Evolutionary conservation across 2,797 vertebrate genomes (phyloP).

Genomic region (Halcyon smyrnensis): DNA sequence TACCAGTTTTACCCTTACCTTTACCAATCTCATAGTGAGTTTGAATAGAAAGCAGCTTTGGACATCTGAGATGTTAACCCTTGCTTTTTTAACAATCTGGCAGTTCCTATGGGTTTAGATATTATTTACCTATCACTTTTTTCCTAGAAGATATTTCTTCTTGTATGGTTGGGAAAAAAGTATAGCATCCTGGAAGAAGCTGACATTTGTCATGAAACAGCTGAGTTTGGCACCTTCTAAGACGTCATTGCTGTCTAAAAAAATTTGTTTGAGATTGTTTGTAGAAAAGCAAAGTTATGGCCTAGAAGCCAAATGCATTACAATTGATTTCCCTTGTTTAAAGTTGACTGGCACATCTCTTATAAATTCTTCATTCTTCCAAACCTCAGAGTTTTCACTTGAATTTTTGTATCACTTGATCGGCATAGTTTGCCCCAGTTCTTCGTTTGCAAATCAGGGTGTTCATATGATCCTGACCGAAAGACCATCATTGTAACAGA

Average conservation of each 20-base stretch:
- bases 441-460: background rate
- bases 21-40: background rate
- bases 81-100: background rate
- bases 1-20: background rate
- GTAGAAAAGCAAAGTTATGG: background rate
- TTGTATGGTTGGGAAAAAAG: background rate
- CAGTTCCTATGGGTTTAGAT: background rate
- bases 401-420: background rate
- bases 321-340: background rate
- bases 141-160: background rate
- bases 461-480: background rate
- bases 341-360: background rate
- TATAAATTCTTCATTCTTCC: background rate
- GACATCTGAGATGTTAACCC: background rate
- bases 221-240: background rate
- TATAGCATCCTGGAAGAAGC: background rate
- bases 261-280: background rate
- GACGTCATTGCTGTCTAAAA: background rate
- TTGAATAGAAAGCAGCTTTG: background rate
- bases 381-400: background rate
- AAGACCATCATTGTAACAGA: background rate
- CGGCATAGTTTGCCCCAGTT: background rate
- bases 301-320: background rate
- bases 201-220: background rate
- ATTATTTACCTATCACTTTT: background rate